These are phyloP conservation scores for Collichthys lucidus DNA, from an alignment of 2,113 vertebrate genomes.

Conservation along the genomic window DNA sequence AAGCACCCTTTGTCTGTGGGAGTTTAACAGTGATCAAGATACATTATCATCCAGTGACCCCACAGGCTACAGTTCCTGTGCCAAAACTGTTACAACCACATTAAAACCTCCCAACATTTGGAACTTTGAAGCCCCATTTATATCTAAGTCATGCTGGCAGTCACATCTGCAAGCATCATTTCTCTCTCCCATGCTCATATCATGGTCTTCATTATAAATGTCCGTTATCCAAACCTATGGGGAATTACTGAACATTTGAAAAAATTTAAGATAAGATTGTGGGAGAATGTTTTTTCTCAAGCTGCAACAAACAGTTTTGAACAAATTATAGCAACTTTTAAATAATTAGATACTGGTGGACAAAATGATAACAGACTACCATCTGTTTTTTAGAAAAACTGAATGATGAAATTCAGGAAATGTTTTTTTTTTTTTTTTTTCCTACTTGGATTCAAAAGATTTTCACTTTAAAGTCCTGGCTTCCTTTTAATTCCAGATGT, in stretches of 20 bases:
- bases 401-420: constrained; percentile 1
- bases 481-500: constrained; percentile 26
- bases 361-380: background rate
- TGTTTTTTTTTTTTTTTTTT: background rate
- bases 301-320: constrained; percentile 6
- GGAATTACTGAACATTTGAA: background rate
- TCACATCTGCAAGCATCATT: constrained; percentile 34
- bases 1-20: constrained; percentile 35
- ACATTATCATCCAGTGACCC: constrained; percentile 26
- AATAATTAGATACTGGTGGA: background rate
- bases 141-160: constrained; percentile 16
- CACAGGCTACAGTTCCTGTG: background rate
- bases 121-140: constrained; percentile 1
- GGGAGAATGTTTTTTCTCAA: too few relatives aligned
- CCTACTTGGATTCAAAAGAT: background rate
- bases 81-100: constrained; percentile 49
- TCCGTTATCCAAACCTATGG: constrained; percentile 22
- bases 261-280: constrained; percentile 8
- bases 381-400: background rate
- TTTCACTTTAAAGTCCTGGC: background rate
- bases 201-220: constrained; percentile 32
- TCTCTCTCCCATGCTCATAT: constrained; percentile 15
- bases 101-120: constrained; percentile 23
- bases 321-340: background rate
- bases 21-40: constrained; percentile 38